Conservation (phyloP, 2,797 vertebrate species). For the Siniperca undulata region DNA sequence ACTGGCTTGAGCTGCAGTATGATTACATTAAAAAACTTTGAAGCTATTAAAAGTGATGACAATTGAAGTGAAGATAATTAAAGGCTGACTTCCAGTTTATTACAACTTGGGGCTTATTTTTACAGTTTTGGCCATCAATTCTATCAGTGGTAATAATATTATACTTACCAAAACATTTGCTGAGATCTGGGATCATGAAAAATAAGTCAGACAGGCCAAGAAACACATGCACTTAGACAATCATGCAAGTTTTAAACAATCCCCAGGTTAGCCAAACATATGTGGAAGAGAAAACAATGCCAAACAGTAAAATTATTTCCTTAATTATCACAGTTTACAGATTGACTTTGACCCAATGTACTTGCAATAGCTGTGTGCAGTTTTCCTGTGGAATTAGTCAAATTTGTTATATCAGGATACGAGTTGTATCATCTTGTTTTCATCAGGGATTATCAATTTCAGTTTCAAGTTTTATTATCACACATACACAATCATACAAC, state of each 20-base stretch:
- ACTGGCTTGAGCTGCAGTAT: slow-evolving; percentile 1
- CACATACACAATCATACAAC: no score
- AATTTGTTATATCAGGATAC: neutral
- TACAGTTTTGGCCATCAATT: neutral
- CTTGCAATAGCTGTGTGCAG: neutral
- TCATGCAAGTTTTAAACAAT: neutral
- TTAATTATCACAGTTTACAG: neutral
- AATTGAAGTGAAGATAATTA: neutral
- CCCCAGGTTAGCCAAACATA: neutral
- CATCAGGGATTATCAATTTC: neutral
- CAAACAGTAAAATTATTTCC: neutral
- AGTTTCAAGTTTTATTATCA: no score
- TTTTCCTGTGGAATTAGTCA: neutral
- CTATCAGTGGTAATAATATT: neutral
- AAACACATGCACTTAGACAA: neutral
- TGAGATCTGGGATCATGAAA: neutral
- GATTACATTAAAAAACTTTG: neutral
- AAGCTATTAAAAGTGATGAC: neutral
- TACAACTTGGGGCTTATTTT: neutral
- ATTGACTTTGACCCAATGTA: neutral
- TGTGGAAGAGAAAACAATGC: neutral
- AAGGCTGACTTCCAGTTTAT: neutral
- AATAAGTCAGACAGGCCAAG: neutral
- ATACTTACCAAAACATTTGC: neutral
- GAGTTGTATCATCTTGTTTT: slow-evolving; percentile 1